Conservation (phyloP, 2,113 vertebrate species). For the Sylvia atricapilla region DNA sequence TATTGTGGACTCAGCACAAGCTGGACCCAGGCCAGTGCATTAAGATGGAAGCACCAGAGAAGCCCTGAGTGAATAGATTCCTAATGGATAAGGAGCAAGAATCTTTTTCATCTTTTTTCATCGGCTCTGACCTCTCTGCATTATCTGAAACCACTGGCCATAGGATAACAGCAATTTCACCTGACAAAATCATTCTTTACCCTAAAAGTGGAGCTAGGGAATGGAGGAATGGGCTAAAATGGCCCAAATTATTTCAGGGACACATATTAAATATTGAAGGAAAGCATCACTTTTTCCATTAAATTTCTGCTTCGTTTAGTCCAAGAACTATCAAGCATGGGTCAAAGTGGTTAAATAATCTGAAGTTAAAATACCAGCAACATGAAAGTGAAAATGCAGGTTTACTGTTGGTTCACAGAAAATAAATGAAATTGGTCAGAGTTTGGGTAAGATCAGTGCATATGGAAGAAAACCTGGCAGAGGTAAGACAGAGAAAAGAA, state of each 20-base stretch:
- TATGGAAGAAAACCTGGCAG: not conserved
- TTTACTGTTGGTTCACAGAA: not conserved
- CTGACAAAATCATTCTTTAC: not conserved
- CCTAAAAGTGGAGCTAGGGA: not conserved
- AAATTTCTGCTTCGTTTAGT: not conserved
- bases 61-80: not conserved
- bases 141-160: not conserved
- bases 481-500: not conserved
- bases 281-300: not conserved
- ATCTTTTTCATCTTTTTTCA: not conserved
- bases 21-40: constrained; percentile 17
- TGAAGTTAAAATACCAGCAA: not conserved
- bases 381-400: not conserved
- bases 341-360: not conserved
- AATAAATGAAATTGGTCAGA: not conserved
- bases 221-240: not conserved
- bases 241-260: not conserved
- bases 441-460: not conserved
- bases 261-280: not conserved
- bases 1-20: not conserved
- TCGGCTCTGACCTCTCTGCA: not conserved
- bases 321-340: not conserved
- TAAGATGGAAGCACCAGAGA: constrained; percentile 13
- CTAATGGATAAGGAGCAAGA: constrained; percentile 3
- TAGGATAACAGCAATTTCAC: not conserved